Base-by-base conservation (phyloP, 2,797 vertebrate genomes). In the Potorous gilbertii region DNA sequence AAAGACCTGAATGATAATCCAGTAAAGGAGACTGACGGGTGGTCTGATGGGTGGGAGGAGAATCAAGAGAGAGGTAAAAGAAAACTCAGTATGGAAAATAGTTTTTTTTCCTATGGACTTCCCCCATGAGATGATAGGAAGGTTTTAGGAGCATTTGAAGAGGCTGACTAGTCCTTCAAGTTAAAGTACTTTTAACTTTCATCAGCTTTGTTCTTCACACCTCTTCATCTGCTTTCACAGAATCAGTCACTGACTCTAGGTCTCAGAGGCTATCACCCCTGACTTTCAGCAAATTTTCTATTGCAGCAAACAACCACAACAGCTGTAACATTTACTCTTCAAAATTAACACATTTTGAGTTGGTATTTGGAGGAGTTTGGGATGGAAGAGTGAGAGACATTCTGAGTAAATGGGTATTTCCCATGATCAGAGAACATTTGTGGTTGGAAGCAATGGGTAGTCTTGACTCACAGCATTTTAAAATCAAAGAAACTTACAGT, bases 161-260 rank as follows among this genome's bases (percentile, higher is more conserved):
- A 89, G 89, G 34, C 11, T 0, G 0, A 12, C 1, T 0, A 4
- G 59, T 5, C n/a, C 89, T 62, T 10, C 2, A 92, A n/a, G n/a
- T 95, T n/a, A 66, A 94, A 28, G 46, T 29, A 57, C 54, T n/a
- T 62, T 50, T 12, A 6, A 1, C n/a, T 90, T 5, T 96, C 52
- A 4, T 54, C 1, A 5, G 13, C 66, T 10, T 18, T 92, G 56
- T 24, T 24, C 2, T 34, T 74, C 24, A 5, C 57, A 31, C 55
- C 18, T 55, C 91, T 46, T 24, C 12, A 57, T 0, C 2, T 5
- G 0, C 91, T 52, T 1, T 59, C 40, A 81, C 21, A 81, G 74
- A 81, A 46, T 81, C n/a, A 18, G 27, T 81, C 74, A 18, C 40
- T 40, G n/a, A 24, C 16, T 74, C 66, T 74, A 24, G 40, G 40